phyloP scores from a whole-genome alignment of 2,113 vertebrate genomes.

The Dicentrarchus labrax region DNA sequence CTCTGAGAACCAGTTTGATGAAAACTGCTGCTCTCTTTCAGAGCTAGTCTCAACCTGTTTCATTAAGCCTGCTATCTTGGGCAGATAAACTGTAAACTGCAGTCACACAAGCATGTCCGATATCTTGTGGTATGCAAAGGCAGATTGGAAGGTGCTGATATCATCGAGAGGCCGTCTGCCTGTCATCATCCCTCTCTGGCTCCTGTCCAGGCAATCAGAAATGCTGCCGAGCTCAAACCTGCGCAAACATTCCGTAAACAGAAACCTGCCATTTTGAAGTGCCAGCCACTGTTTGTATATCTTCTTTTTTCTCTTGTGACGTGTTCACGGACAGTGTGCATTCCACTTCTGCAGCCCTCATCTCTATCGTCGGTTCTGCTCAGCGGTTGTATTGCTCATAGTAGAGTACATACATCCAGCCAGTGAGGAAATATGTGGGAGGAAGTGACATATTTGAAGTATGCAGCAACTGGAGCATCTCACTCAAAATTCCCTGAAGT shows the following conservation, averaged over 20 bases:
- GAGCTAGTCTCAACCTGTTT: slow-evolving; percentile 62
- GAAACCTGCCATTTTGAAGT: slow-evolving; percentile 54
- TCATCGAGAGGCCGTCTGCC: slow-evolving; percentile 68
- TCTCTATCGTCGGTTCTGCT: slow-evolving; percentile 39
- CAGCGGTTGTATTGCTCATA: background rate
- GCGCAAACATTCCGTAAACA: slow-evolving; percentile 67
- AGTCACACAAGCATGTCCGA: slow-evolving; percentile 69
- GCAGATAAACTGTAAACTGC: slow-evolving; percentile 63
- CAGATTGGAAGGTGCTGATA: slow-evolving; percentile 75
- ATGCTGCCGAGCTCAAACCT: slow-evolving; percentile 62
- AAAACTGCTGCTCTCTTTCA: slow-evolving; percentile 16
- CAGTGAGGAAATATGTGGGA: slow-evolving; percentile 58
- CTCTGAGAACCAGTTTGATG: slow-evolving; percentile 47
- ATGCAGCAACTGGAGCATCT: slow-evolving; percentile 70
- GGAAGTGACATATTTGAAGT: slow-evolving; percentile 74
- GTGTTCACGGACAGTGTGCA: slow-evolving; percentile 8
- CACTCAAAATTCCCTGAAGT: slow-evolving; percentile 69
- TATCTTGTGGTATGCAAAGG: slow-evolving; percentile 69
- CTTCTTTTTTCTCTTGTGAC: slow-evolving; percentile 17
- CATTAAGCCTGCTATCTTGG: slow-evolving; percentile 52
- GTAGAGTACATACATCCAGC: slow-evolving; percentile 32
- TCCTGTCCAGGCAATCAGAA: slow-evolving; percentile 67
- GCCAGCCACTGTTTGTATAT: slow-evolving; percentile 42
- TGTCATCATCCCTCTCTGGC: slow-evolving; percentile 75
- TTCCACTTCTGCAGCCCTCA: slow-evolving; percentile 18